Conservation (phyloP, 30 jellyfish, hydroid and myxozoan genomes). For the Cassiopea andromeda region DNA sequence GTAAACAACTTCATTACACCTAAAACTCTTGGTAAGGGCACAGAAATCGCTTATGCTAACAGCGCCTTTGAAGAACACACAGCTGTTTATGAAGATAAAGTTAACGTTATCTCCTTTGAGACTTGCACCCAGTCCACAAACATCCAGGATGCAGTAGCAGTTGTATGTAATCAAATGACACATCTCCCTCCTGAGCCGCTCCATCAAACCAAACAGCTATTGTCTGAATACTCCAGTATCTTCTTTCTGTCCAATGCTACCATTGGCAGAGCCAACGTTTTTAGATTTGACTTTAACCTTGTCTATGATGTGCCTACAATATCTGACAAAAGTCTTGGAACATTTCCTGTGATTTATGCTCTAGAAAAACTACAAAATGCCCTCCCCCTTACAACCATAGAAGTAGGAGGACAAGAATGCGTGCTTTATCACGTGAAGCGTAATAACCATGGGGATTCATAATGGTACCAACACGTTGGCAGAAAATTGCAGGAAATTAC, state of each 20-base stretch:
- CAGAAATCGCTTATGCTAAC: slow-evolving; percentile 11
- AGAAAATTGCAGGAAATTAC: no score
- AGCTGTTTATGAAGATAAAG: slow-evolving; percentile 14
- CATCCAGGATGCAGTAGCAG: slow-evolving; percentile 3
- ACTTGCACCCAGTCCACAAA: not conserved
- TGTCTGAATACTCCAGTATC: slow-evolving; percentile 24
- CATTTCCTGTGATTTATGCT: no score
- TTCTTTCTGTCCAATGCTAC: slow-evolving; percentile 38
- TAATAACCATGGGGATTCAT: no score
- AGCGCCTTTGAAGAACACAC: slow-evolving; percentile 14
- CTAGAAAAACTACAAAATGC: no score
- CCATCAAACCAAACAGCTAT: slow-evolving; percentile 23
- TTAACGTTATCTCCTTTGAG: slow-evolving; percentile 14
- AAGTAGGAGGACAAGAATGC: no score
- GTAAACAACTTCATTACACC: slow-evolving; percentile 19
- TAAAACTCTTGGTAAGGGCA: not conserved
- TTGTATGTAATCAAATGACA: slow-evolving; percentile 19
- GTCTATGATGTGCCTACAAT: slow-evolving; percentile 6
- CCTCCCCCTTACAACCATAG: no score
- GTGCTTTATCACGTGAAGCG: no score
- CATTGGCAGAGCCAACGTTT: slow-evolving; percentile 41
- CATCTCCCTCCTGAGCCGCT: slow-evolving; percentile 52
- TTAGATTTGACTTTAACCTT: slow-evolving; percentile 39
- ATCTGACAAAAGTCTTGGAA: no score
- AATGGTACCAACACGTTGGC: no score